Evolutionary conservation across 1,140 invertebrate species (phyloP).

Genomic region (Procambarus virginalis): DNA sequence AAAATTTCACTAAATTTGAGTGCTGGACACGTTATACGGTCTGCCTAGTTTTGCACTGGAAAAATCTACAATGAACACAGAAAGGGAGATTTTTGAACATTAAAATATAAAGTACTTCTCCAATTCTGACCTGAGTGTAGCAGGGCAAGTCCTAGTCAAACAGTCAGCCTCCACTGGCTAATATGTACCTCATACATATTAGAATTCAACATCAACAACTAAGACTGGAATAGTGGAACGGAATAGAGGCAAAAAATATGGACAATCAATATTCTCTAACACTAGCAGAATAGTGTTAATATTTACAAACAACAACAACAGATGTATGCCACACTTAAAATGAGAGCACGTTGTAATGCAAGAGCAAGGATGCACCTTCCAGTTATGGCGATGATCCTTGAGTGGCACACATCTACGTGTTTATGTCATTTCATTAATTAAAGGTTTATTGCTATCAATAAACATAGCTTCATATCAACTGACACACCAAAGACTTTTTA

Average conservation of each 20-base stretch:
- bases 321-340: constrained; percentile 10
- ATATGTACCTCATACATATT: constrained; percentile 38
- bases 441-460: constrained; percentile 64
- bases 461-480: constrained; percentile 62
- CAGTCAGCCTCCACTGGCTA: constrained; percentile 40
- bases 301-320: constrained; percentile 43
- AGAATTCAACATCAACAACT: constrained; percentile 63
- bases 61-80: constrained; percentile 14
- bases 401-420: constrained; percentile 28
- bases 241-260: constrained; percentile 66
- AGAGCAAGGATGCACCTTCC: background rate
- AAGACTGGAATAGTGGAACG: constrained; percentile 64
- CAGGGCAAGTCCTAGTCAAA: constrained; percentile 32
- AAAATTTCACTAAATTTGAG: background rate
- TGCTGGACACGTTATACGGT: constrained; percentile 1
- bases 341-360: background rate
- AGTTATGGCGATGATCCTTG: constrained; percentile 1
- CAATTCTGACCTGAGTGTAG: constrained; percentile 18
- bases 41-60: constrained; percentile 16
- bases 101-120: constrained; percentile 11
- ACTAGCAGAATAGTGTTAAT: constrained; percentile 50
- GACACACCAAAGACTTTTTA: constrained; percentile 53
- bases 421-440: constrained; percentile 28
- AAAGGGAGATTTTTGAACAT: constrained; percentile 9
- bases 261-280: constrained; percentile 64